Evolutionary conservation across 2,888 invertebrate genomes (phyloP), one percentile per base, ranked within the genome.

Genomic region (Sarcophaga variegata): DNA sequence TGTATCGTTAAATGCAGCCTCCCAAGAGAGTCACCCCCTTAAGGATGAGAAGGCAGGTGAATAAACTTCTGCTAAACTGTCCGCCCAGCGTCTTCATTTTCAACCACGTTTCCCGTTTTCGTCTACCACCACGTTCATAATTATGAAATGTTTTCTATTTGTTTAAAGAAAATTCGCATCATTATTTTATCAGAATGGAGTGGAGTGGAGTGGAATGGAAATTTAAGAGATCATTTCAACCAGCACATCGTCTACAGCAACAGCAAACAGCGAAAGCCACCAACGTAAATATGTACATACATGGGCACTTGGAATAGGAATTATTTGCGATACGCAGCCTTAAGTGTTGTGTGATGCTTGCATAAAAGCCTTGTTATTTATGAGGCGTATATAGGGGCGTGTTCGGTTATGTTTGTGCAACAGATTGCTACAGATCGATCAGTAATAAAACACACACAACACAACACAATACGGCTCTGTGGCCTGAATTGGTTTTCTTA

Each of bases 21-120:
- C 20, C 47, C 37, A 37, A 8, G 2, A 37, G 8, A 37, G 8
- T 37, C 37, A 17, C 17, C 54, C 49, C 54, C 54, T 17, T 14
- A 54, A 17, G 54, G 49, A 81, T 70, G 77, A 69, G 80, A 75
- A 72, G 85, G 90, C 92, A 92, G 92, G 92, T 92, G 92, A 92
- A 92, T 90, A 92, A 92, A 92, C 92, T 91, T 90, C 87, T 86
- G 79, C 89, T 89, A 89, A 91, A 90, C 90, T 92, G 92, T 92
- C 92, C 92, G 91, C 92, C 92, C 67, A 87, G 81, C 84, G 70
- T 69, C 70, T 81, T 81, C 67, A 87, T 91, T 89, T 90, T 90
- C 37, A 37, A 10, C 37, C 37, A 37, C 37, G 37, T 37, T 90
- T 92, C 90, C 89, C 60, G 5, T 49, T 69, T 90, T 89, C 89